Percentiles rank a stretch among this genome's conserved stretches.
Conservation (phyloP, 2,888 invertebrate species). For the Lepidonotus clava region DNA sequence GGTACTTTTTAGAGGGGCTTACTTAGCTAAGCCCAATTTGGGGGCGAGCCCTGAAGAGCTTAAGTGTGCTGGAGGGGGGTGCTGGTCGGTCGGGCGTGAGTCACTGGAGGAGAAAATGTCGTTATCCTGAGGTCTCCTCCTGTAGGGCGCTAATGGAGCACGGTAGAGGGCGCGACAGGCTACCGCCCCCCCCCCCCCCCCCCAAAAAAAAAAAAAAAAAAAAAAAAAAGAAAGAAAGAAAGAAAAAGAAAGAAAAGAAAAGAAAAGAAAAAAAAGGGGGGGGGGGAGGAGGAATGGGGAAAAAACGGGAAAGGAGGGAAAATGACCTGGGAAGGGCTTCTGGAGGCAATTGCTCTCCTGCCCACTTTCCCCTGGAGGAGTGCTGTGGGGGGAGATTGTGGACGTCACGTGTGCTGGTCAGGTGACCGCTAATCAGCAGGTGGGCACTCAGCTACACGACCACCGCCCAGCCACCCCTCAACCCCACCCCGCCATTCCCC, state of each 20-base stretch:
- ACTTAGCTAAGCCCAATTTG: conserved; percentile 47
- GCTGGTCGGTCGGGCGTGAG: neutral
- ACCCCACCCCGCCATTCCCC: neutral
- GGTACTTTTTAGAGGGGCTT: conserved; percentile 29
- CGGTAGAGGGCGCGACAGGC: conserved; percentile 2
- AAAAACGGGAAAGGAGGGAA: too few species aligned
- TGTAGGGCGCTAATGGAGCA: conserved; percentile 40
- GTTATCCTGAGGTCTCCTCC: conserved; percentile 45
- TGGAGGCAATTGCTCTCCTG: too few species aligned
- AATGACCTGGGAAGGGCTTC: too few species aligned
- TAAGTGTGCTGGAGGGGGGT: conserved; percentile 36
- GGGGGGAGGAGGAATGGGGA: too few species aligned
- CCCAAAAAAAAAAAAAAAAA: too few species aligned
- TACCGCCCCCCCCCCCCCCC: conserved; percentile 1
- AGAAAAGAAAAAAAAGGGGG: too few species aligned
- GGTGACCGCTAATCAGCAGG: conserved; percentile 45
- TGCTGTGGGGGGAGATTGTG: conserved; percentile 22
- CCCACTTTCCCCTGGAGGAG: neutral
- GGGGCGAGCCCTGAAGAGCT: conserved; percentile 13
- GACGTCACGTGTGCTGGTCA: conserved; percentile 29
- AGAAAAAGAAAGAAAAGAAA: too few species aligned
- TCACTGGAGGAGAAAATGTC: conserved; percentile 45
- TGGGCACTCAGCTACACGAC: neutral
- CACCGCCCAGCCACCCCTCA: too few species aligned
- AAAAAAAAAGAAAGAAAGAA: too few species aligned